Evolutionary conservation across 2,797 vertebrate species (phyloP).

Genomic region (Florisuga fusca): DNA sequence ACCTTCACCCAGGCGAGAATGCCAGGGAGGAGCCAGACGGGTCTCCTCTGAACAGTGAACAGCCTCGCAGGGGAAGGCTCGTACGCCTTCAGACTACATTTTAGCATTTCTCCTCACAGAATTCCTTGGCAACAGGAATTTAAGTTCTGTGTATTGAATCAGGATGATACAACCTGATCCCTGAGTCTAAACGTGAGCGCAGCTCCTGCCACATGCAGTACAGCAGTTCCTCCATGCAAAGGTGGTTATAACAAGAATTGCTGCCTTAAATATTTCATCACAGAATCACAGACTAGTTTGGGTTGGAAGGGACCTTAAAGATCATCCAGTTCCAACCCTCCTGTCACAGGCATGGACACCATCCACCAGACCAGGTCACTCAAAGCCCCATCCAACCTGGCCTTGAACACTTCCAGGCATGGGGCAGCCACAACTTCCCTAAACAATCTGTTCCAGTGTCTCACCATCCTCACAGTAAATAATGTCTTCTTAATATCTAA

Average conservation of each 20-base stretch:
- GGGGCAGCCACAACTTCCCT: background rate
- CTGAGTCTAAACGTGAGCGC: background rate
- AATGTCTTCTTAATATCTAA: background rate
- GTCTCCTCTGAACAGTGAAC: background rate
- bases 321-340: background rate
- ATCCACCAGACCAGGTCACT: background rate
- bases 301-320: background rate
- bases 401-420: background rate
- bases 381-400: background rate
- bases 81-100: fast-evolving
- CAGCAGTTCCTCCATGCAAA: background rate
- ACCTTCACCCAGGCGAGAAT: background rate
- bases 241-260: background rate
- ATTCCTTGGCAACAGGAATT: background rate
- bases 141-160: background rate
- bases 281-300: background rate
- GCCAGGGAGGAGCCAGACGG: background rate
- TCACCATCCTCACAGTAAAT: background rate
- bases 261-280: background rate
- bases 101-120: background rate
- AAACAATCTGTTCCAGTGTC: background rate
- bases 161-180: fast-evolving
- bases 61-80: fast-evolving
- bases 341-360: background rate
- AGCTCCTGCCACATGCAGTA: fast-evolving